Conservation (phyloP, 2,113 vertebrate genomes). For the Atherinomorus stipes region DNA sequence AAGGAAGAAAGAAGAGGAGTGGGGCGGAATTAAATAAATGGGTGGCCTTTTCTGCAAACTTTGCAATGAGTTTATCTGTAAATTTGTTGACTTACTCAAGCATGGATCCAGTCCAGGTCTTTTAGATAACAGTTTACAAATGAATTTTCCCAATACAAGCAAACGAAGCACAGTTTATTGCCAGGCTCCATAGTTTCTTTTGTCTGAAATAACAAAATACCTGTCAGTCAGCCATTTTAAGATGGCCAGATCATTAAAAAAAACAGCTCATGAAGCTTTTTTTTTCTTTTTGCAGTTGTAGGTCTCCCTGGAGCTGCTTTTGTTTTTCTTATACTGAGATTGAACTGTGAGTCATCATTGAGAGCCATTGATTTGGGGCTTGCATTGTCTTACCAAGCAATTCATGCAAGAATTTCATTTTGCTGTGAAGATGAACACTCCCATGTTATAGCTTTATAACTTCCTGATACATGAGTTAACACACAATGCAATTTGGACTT, state of each 20-base stretch:
- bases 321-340: too few species aligned
- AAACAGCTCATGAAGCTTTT: too few species aligned
- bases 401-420: too few species aligned
- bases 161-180: conserved; percentile 6
- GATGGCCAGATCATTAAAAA: too few species aligned
- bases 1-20: not conserved
- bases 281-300: too few species aligned
- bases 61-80: conserved; percentile 68
- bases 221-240: too few species aligned
- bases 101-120: conserved; percentile 39
- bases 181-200: not conserved
- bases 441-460: conserved; percentile 1
- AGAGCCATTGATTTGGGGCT: too few species aligned
- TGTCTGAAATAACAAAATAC: too few species aligned
- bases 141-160: conserved; percentile 28
- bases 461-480: not conserved
- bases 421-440: not conserved
- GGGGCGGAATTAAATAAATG: conserved; percentile 24
- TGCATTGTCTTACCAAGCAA: too few species aligned
- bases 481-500: conserved; percentile 5
- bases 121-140: conserved; percentile 13
- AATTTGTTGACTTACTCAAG: conserved; percentile 66
- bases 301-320: too few species aligned
- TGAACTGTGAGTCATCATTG: too few species aligned
- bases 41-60: conserved; percentile 39